Evolutionary conservation across 1,140 invertebrate species (phyloP).

Genomic region (Hypothenemus hampei): DNA sequence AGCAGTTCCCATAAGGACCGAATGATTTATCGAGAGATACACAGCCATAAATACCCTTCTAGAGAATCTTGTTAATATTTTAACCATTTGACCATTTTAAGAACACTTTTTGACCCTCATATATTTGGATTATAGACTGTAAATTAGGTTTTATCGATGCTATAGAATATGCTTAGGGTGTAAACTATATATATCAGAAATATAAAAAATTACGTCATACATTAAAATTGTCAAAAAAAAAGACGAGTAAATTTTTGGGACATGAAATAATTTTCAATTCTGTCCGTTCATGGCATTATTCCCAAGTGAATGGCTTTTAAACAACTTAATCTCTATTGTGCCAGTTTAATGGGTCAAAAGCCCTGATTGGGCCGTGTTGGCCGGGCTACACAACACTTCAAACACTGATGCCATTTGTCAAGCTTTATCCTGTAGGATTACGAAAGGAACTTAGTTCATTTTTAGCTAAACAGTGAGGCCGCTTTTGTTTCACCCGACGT

Average conservation of each 20-base stretch:
- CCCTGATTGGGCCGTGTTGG: slow-evolving; percentile 26
- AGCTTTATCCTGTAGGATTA: slow-evolving; percentile 26
- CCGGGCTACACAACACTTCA: slow-evolving; percentile 26
- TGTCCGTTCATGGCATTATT: slow-evolving; percentile 21
- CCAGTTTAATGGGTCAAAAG: slow-evolving; percentile 31
- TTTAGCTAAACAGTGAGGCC: slow-evolving; percentile 19
- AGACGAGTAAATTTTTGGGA: neutral
- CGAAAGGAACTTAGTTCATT: slow-evolving; percentile 24
- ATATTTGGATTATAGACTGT: slow-evolving; percentile 10
- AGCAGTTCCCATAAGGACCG: slow-evolving; percentile 1
- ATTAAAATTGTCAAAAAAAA: neutral
- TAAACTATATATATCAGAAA: no score
- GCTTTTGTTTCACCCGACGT: slow-evolving; percentile 22
- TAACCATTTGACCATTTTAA: slow-evolving; percentile 1
- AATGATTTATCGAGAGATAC: slow-evolving; percentile 12
- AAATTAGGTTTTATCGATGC: slow-evolving; percentile 12
- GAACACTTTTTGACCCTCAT: slow-evolving; percentile 10
- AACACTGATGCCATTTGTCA: slow-evolving; percentile 29
- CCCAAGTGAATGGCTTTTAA: slow-evolving; percentile 28
- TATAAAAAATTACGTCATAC: no score
- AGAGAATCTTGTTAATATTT: slow-evolving; percentile 15
- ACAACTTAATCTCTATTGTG: slow-evolving; percentile 32
- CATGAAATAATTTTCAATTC: slow-evolving; percentile 22
- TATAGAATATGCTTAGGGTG: no score
- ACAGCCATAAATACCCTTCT: slow-evolving; percentile 11